Conservation (phyloP, 35 echinoderm and acorn worm species). For the Eucidaris tribuloides region DNA sequence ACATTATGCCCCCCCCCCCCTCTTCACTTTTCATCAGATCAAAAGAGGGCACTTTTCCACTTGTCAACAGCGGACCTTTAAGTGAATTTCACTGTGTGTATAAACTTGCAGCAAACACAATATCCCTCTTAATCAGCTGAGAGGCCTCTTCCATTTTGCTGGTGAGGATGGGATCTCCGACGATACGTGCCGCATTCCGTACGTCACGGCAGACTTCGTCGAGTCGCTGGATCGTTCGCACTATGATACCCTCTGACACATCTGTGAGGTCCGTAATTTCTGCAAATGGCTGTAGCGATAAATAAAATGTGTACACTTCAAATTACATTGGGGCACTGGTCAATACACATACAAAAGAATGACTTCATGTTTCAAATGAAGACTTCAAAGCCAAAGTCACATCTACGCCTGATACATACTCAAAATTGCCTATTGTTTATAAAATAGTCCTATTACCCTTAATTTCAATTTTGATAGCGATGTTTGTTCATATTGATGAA, state of each 20-base stretch:
- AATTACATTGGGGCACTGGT: too few species aligned
- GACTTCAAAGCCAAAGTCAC: too few species aligned
- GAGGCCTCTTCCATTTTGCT: conserved; percentile 95
- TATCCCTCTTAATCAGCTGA: conserved; percentile 91
- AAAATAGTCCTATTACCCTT: too few species aligned
- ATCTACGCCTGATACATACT: too few species aligned
- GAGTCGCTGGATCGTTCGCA: conserved; percentile 86
- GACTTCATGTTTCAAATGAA: too few species aligned
- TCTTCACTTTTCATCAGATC: not conserved
- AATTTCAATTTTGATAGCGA: too few species aligned
- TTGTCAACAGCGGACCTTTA: not conserved
- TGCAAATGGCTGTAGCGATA: conserved; percentile 87
- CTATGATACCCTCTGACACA: conserved; percentile 92
- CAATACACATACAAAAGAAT: too few species aligned
- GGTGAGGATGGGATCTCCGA: conserved; percentile 79
- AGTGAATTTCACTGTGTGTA: conserved; percentile 96
- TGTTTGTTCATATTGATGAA: too few species aligned
- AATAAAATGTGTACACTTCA: too few species aligned
- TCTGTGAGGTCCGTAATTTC: conserved; percentile 94
- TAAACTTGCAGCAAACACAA: conserved; percentile 96
- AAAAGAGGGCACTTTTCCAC: too few species aligned
- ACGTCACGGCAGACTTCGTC: conserved; percentile 92
- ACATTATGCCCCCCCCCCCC: too few species aligned
- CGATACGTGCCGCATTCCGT: conserved; percentile 80
- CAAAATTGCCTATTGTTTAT: too few species aligned